Base-by-base conservation (phyloP, 2,113 vertebrate species). In the Leuciscus idus region DNA sequence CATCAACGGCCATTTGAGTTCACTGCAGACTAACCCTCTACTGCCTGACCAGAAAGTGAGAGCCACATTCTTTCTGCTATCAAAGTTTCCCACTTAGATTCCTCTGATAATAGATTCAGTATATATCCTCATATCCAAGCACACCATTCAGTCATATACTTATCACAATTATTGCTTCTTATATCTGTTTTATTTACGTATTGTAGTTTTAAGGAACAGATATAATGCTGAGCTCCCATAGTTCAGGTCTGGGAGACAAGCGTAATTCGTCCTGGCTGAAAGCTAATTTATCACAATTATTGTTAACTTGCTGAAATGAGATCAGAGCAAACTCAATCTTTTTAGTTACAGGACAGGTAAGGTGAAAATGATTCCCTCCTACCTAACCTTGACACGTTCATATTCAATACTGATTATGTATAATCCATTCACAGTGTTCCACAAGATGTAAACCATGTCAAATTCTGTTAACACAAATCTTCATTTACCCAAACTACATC, bases 1-100 rank as follows among this genome's bases (percentile, higher is more conserved):
- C 97, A 99, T 99, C 96, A 99, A 99, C 92, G 98, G 98, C 94
- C 98, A 99, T 96, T 97, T 99, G 97, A 99, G 97, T 96, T 98
- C 98, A 95, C 97, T 99, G 95, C 98, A 98, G 97, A 98, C 98
- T 91, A 99, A 98, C 95, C 97, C 98, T 87, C 96, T 99, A 94
- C 96, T 99, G 96, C 97, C 98, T 90, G 98, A 99, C 95, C 98
- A 99, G 96, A 99, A 99, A 97, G 98, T 99, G 95, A 95, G 95
- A 93, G 89, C 91, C 83, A 8, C 46, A 26, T 8, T 77, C 28
- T 43, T 8, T 52, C 55, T 28, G 9, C 21, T 23, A 26, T 23
- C 39, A 75, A 28, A 55, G 26, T 61, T 59, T 81, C 79, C n/a
- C 11, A 50, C 46, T 48, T 17, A 50, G 43, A 75, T 52, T 76